Base-by-base conservation (phyloP, 1,140 invertebrate species). In the Heliconius hewitsoni region DNA sequence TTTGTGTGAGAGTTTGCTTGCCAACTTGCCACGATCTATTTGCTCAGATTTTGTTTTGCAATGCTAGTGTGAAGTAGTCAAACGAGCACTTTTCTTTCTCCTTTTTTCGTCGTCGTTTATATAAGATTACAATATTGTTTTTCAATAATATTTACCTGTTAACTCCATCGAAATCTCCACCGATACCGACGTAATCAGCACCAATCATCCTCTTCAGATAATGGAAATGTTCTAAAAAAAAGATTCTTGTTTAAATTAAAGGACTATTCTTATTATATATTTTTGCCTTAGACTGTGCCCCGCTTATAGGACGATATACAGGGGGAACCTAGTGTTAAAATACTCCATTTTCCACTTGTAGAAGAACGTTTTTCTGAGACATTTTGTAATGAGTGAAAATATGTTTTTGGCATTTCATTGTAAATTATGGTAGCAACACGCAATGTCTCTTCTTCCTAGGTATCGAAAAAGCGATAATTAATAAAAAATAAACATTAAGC, bases 101-200 rank as follows among this genome's bases (percentile, higher is more conserved):
- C 2, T 23, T 57, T 57, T 57, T 23, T 8, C n/a, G 8, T 57
- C 18, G 13, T 16, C 42, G 42, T 46, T 46, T 37, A 37, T 37
- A 37, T 37, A n/a, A 57, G 55, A 9, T 23, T 2, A 57, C n/a
- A n/a, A 2, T 6, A 52, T 13, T 71, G n/a, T 23, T 37, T n/a
- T 39, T 37, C 30, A 39, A 30, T 52, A 23, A 27, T 8, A 95
- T 71, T 96, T 95, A 98, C 97, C 96, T 96, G 94, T 97, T 97
- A 78, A 98, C 97, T 73, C 97, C 97, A 87, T 98, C 97, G 85
- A 96, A 98, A 81, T 97, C 97, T 42, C 97, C 97, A 3, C 97
- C 97, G 79, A 98, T 96, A 39, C 97, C 97, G 13, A 98, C 96
- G 89, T 97, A 96, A 94, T 98, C 97, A 71, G 98, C 96, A n/a